phyloP scores from a whole-genome alignment of 2,113 vertebrate species.

The Gracilinanus agilis region DNA sequence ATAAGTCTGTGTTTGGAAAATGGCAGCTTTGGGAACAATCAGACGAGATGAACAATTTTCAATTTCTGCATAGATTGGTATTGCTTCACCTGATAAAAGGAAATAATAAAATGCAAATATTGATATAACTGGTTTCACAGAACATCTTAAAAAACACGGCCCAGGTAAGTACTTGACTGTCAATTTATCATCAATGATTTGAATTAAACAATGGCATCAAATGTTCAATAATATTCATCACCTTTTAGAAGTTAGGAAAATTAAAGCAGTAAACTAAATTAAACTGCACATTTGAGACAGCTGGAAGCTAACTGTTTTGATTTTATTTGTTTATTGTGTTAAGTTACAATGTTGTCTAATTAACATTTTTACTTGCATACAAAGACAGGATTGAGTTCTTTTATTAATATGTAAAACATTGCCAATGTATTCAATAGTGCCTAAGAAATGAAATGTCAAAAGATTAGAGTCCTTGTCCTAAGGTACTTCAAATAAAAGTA shows the following conservation, averaged over 20 bases:
- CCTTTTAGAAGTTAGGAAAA: background rate
- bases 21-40: slow-evolving; percentile 91
- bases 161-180: background rate
- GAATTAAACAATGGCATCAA: background rate
- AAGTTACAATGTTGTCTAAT: background rate
- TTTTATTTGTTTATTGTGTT: no score
- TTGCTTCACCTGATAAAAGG: slow-evolving; percentile 86
- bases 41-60: slow-evolving; percentile 91
- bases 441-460: background rate
- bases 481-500: background rate
- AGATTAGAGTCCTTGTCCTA: background rate
- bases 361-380: background rate
- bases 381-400: background rate
- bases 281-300: background rate
- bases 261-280: background rate
- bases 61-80: slow-evolving; percentile 91
- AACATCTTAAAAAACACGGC: background rate
- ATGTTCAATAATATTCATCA: background rate
- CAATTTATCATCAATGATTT: background rate
- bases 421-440: background rate
- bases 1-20: slow-evolving; percentile 92
- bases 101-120: background rate
- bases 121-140: background rate
- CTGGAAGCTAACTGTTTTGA: background rate
- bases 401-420: background rate